These are phyloP conservation scores for Heloderma charlesbogerti DNA, from an alignment of 2,113 vertebrate genomes.

Conservation along the genomic window DNA sequence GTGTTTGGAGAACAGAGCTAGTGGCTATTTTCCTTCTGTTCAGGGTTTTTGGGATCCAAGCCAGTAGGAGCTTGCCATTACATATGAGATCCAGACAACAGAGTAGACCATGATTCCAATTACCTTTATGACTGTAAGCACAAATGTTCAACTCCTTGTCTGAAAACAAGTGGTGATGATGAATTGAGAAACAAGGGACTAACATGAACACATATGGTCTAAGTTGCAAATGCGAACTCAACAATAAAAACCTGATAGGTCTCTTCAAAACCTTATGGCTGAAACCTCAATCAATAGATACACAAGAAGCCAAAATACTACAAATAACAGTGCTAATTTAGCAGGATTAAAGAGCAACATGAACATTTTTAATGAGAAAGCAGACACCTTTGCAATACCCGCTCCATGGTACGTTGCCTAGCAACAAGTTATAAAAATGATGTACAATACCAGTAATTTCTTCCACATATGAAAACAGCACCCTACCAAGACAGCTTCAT, in stretches of 20 bases:
- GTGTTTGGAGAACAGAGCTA: background rate
- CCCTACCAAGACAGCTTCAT: slow-evolving; percentile 75
- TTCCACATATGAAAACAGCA: slow-evolving; percentile 77
- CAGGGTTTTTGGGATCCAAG: background rate
- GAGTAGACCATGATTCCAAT: slow-evolving; percentile 36
- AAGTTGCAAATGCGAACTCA: slow-evolving; percentile 51
- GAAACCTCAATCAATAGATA: slow-evolving; percentile 71
- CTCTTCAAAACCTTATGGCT: slow-evolving; percentile 61
- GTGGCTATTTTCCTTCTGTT: background rate
- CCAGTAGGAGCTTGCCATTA: background rate
- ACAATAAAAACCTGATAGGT: slow-evolving; percentile 38
- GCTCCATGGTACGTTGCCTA: slow-evolving; percentile 78
- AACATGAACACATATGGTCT: slow-evolving; percentile 45
- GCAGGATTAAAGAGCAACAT: slow-evolving; percentile 77
- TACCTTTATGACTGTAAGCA: slow-evolving; percentile 46
- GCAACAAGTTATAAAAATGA: slow-evolving; percentile 84
- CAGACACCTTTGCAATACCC: slow-evolving; percentile 76
- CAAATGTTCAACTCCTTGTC: slow-evolving; percentile 26
- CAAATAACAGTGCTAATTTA: slow-evolving; percentile 79
- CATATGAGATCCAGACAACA: background rate
- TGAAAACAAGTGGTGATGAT: slow-evolving; percentile 55
- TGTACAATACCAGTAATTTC: slow-evolving; percentile 77
- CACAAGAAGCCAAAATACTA: slow-evolving; percentile 60
- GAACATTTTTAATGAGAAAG: slow-evolving; percentile 77
- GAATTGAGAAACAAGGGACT: slow-evolving; percentile 59